Evolutionary conservation across 2,888 invertebrate species (phyloP).

Genomic region (Sesamia inferens): DNA sequence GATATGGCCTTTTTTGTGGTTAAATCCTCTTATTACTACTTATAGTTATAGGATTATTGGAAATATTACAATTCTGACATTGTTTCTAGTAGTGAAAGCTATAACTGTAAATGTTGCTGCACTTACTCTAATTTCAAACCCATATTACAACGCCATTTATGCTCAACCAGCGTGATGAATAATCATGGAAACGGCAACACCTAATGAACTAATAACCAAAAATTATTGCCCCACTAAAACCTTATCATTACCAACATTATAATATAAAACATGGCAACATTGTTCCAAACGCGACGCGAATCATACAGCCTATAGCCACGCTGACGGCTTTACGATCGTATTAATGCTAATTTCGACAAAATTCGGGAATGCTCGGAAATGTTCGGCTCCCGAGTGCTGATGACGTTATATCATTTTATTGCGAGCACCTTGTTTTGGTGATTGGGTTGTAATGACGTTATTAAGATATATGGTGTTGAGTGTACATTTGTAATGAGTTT

Average conservation of each 20-base stretch:
- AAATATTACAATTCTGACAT: neutral
- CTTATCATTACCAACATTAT: constrained; percentile 55
- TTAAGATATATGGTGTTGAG: constrained; percentile 37
- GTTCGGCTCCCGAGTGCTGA: constrained; percentile 52
- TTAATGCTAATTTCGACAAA: constrained; percentile 72
- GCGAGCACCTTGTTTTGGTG: constrained; percentile 67
- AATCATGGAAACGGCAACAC: constrained; percentile 39
- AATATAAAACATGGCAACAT: constrained; percentile 64
- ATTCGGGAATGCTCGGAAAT: constrained; percentile 59
- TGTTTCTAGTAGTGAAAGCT: neutral
- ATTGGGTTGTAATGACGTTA: constrained; percentile 60
- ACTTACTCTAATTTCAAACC: constrained; percentile 12
- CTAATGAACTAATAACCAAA: constrained; percentile 57
- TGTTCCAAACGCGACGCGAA: constrained; percentile 67
- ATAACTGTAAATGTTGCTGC: neutral
- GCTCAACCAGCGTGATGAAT: constrained; percentile 36
- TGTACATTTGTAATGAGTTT: constrained; percentile 16
- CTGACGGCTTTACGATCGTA: constrained; percentile 73
- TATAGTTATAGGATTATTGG: neutral
- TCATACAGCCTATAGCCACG: constrained; percentile 70
- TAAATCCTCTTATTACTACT: too few relatives aligned
- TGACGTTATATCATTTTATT: constrained; percentile 71
- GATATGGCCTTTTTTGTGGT: too few relatives aligned
- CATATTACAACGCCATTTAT: constrained; percentile 27
- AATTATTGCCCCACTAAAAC: constrained; percentile 62